A percentile compares a stretch with the other conserved stretches of the same genome.
phyloP scores from a whole-genome alignment of 1,140 invertebrate species.

The Macrobrachium nipponense region DNA sequence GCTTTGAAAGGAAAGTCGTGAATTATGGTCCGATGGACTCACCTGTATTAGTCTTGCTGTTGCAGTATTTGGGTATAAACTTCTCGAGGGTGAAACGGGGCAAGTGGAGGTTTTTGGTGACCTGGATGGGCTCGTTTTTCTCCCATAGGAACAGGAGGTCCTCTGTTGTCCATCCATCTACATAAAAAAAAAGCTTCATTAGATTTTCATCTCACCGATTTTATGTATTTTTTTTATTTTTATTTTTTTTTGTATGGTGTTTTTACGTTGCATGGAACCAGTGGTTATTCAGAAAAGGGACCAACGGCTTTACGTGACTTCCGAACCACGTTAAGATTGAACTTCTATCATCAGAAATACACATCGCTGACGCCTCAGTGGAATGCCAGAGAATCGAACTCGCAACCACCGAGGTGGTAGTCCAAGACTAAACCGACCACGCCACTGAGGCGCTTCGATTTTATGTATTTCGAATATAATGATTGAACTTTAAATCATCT shows the following conservation, averaged over 20 bases:
- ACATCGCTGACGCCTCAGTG: too few species aligned
- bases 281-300: too few species aligned
- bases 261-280: too few species aligned
- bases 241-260: too few species aligned
- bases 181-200: not conserved
- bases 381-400: too few species aligned
- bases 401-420: too few species aligned
- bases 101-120: slow-evolving; percentile 91
- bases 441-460: too few species aligned
- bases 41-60: slow-evolving; percentile 96
- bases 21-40: slow-evolving; percentile 63
- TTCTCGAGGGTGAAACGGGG: slow-evolving; percentile 93
- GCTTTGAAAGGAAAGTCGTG: not conserved
- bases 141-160: slow-evolving; percentile 96
- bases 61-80: slow-evolving; percentile 92
- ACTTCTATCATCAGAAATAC: too few species aligned
- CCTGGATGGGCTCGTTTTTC: slow-evolving; percentile 91
- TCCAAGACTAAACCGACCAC: too few species aligned
- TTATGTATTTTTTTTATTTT: not conserved
- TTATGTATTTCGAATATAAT: not conserved
- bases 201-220: not conserved
- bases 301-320: too few species aligned
- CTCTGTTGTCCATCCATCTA: slow-evolving; percentile 95
- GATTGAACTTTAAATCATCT: too few species aligned
- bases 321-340: too few species aligned